Conservation (phyloP, 2,888 invertebrate genomes). For the Lasioglossum malachurum region DNA sequence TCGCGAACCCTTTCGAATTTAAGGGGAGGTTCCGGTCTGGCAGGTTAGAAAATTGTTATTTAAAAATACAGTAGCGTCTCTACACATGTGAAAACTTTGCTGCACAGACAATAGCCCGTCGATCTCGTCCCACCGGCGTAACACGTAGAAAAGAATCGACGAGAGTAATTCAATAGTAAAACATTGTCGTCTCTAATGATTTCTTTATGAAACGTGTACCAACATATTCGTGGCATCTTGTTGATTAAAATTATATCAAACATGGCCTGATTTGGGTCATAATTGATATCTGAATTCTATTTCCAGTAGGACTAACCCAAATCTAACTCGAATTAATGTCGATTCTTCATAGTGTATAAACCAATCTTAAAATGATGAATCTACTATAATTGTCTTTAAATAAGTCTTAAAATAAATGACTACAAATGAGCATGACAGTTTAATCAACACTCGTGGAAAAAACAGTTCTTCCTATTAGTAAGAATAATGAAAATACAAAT, state of each 20-base stretch:
- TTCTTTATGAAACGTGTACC: too few relatives aligned
- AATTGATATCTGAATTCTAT: too few relatives aligned
- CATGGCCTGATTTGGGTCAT: too few relatives aligned
- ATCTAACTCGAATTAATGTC: too few relatives aligned
- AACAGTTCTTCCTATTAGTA: background rate
- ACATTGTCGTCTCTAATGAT: background rate
- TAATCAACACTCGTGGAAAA: background rate
- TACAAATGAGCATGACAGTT: too few relatives aligned
- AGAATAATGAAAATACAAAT: background rate
- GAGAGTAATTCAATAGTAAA: background rate
- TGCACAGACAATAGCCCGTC: background rate
- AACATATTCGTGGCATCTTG: too few relatives aligned
- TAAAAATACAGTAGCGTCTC: background rate
- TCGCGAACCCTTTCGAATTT: background rate
- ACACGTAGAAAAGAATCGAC: background rate
- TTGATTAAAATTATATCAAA: too few relatives aligned
- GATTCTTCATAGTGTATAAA: too few relatives aligned
- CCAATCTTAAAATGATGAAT: too few relatives aligned
- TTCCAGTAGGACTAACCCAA: too few relatives aligned
- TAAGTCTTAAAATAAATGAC: background rate
- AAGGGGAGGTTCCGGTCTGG: slow-evolving; percentile 4
- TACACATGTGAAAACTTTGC: background rate
- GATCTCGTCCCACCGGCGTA: background rate
- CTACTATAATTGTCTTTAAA: too few relatives aligned
- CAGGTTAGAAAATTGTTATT: slow-evolving; percentile 1